Base-by-base conservation (phyloP, 2,797 vertebrate species). In the Siniperca obscura region DNA sequence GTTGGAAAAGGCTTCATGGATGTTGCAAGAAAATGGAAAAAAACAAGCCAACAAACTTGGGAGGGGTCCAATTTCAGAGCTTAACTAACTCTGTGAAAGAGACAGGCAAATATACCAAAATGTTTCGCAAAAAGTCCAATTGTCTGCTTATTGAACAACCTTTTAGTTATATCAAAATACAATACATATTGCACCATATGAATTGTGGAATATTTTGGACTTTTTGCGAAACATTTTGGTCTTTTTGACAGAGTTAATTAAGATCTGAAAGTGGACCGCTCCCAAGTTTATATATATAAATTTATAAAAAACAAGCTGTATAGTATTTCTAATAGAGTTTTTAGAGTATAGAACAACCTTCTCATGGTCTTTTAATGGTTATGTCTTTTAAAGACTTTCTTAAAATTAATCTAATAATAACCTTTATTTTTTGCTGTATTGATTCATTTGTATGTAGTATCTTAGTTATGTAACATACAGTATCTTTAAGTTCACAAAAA, bases 401-500 rank as follows among this genome's bases (percentile, higher is more conserved):
- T 27, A 25, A 9, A 48, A 62, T 65, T 2, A 25, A 30, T 69
- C 4, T 7, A 36, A 46, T 59, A 46, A 61, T 38, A 68, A 62
- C 9, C 5, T 40, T 2, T 42, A 1, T 27, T 48, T 70, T 50
- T 36, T 60, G 13, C 19, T 71, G 44, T 36, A 62, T 17, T 27
- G 2, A 56, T 65, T 53, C 0, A 46, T 75, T 9, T 67, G 5
- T 17, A 68, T 61, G 14, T n/a, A 74, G 21, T 40, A 27, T 72
- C 2, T 38, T 42, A 25, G 2, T 34, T 53, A 65, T 22, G 5
- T 21, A 56, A 42, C 36, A 69, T 40, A 55, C 2, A 42, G 4
- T 76, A 67, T 59, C 13, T 56, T 56, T 42, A 73, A 44, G 12
- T 65, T 40, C 46, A 72, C 34, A 44, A 36, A 77, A 70, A 30